Evolutionary conservation across 2,113 vertebrate species (phyloP).

Genomic region (Aythya baeri): DNA sequence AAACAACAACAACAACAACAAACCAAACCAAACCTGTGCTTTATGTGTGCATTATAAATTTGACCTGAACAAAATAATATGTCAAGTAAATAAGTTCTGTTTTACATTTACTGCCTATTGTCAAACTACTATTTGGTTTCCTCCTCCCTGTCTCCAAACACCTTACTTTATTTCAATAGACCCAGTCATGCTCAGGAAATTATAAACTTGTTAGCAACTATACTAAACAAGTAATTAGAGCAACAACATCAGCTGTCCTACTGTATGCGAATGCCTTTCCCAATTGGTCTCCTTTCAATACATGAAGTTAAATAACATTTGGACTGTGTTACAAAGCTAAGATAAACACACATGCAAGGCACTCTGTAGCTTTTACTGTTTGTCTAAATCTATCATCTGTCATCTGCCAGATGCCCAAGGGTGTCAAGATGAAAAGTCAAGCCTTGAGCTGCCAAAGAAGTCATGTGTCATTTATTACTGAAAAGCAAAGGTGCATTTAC

Average conservation of each 20-base stretch:
- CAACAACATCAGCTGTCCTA: not conserved
- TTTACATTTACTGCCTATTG: conserved; percentile 22
- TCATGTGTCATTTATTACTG: not conserved
- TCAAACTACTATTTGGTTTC: conserved; percentile 4
- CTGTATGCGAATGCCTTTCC: not conserved
- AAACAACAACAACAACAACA: no score
- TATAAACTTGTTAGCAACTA: conserved; percentile 4
- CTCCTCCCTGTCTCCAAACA: not conserved
- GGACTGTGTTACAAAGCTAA: not conserved
- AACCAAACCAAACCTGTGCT: no score
- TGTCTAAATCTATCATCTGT: conserved; percentile 8
- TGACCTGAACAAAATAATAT: not conserved
- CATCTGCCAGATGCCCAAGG: conserved; percentile 20
- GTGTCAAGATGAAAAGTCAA: conserved; percentile 8
- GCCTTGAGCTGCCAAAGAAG: conserved; percentile 24
- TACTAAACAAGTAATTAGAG: conserved; percentile 1
- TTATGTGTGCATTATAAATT: not conserved
- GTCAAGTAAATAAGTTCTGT: not conserved
- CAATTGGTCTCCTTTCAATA: not conserved
- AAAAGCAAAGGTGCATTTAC: conserved; percentile 30
- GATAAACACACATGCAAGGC: not conserved
- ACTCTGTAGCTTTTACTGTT: not conserved
- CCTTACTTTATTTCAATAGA: not conserved
- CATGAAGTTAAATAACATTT: not conserved
- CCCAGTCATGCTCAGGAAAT: conserved; percentile 1